Percentiles rank a stretch among this genome's conserved stretches.
phyloP scores from a whole-genome alignment of 2,797 vertebrate species.

The Vireo griseus region DNA sequence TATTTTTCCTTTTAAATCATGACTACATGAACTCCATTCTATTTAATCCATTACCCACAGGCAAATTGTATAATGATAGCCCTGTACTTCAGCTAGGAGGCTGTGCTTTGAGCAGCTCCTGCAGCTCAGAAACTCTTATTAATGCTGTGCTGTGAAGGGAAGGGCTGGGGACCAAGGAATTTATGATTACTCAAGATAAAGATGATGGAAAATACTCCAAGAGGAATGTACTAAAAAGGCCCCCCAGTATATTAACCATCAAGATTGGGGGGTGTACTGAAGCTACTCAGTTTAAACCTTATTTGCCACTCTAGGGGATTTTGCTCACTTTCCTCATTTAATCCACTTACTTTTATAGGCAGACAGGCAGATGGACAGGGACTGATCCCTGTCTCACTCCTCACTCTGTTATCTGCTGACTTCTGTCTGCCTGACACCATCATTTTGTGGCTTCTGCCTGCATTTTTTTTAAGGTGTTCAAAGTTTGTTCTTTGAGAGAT shows the following conservation, averaged over 20 bases:
- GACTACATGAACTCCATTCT: constrained; percentile 39
- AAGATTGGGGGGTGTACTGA: neutral
- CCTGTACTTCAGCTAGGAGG: constrained; percentile 16
- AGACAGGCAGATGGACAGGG: neutral
- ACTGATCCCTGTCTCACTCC: neutral
- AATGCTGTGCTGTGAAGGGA: neutral
- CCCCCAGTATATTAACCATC: constrained; percentile 4
- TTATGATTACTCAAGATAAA: constrained; percentile 62
- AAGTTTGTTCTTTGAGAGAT: constrained; percentile 15
- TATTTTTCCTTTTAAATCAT: constrained; percentile 10
- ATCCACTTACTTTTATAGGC: neutral
- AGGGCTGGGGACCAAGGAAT: neutral
- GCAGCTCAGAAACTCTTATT: constrained; percentile 28
- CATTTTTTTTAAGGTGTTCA: constrained; percentile 2
- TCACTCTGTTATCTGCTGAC: neutral
- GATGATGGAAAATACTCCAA: constrained; percentile 39
- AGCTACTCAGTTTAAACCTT: constrained; percentile 13
- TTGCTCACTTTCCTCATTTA: constrained; percentile 34
- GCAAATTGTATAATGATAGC: constrained; percentile 66
- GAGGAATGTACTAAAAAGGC: constrained; percentile 21
- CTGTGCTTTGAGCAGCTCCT: constrained; percentile 34
- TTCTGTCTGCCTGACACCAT: neutral
- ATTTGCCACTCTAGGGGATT: neutral
- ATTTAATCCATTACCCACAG: constrained; percentile 58
- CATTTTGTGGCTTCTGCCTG: neutral